Conservation (phyloP, 2,113 vertebrate species). For the Crotalus helleri region DNA sequence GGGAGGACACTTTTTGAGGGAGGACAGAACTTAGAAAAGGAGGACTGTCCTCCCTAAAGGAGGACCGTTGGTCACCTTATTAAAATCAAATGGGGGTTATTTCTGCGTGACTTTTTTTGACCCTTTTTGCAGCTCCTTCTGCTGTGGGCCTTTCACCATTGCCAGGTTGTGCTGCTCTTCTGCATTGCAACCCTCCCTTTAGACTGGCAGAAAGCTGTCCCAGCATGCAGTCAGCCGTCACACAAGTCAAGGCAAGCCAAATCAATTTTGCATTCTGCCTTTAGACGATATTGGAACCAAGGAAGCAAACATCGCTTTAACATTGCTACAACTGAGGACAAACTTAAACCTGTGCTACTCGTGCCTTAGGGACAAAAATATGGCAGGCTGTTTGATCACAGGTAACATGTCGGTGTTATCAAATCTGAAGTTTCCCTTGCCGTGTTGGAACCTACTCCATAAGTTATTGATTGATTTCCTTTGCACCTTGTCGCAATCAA, state of each 20-base stretch:
- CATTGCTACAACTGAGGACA: not conserved
- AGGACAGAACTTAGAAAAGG: too few species aligned
- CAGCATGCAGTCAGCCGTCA: not conserved
- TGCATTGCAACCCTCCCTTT: not conserved
- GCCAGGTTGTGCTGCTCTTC: not conserved
- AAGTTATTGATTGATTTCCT: not conserved
- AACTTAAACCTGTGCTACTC: not conserved
- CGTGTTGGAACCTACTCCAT: not conserved
- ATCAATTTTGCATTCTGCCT: not conserved
- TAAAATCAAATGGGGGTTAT: not conserved
- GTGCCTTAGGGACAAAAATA: not conserved
- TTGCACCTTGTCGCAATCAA: not conserved
- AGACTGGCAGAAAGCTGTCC: not conserved
- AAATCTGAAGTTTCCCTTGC: not conserved
- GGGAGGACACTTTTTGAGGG: too few species aligned
- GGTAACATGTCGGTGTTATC: not conserved
- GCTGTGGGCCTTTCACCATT: not conserved
- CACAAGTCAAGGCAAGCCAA: not conserved
- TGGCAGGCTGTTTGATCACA: not conserved
- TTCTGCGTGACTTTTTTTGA: not conserved
- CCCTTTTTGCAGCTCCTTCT: not conserved
- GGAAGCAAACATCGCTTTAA: not conserved
- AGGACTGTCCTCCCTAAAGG: too few species aligned
- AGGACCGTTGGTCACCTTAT: too few species aligned
- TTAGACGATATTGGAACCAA: not conserved